Percentiles rank a stretch among this genome's conserved stretches.
Evolutionary conservation across 2,888 invertebrate genomes (phyloP).

Genomic region (Heliconius cydno): DNA sequence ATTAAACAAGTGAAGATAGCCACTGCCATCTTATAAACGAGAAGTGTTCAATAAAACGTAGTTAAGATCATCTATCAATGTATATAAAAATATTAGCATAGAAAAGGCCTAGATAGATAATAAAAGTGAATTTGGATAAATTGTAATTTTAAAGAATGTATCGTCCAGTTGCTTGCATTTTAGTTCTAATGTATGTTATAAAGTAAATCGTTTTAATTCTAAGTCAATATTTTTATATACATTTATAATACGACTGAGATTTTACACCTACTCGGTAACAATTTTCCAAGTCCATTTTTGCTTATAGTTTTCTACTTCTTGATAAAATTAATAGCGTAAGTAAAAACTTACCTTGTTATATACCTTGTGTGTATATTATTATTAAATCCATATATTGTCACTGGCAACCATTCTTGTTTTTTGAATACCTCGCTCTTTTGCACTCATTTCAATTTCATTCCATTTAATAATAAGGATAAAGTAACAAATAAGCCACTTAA

Average conservation of each 20-base stretch:
- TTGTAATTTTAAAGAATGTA: not conserved
- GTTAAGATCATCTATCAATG: slow-evolving; percentile 6
- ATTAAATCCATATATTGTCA: not conserved
- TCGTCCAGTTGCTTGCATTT: slow-evolving; percentile 26
- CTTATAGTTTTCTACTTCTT: not conserved
- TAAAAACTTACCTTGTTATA: not conserved
- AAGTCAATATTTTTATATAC: slow-evolving; percentile 32
- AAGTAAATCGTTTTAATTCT: slow-evolving; percentile 9
- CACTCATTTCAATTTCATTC: slow-evolving; percentile 35
- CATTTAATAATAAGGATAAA: slow-evolving; percentile 9
- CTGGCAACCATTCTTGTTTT: slow-evolving; percentile 7
- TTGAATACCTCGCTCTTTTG: not conserved
- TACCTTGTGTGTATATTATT: not conserved
- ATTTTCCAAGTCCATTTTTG: slow-evolving; percentile 8
- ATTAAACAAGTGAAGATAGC: slow-evolving; percentile 17
- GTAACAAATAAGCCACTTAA: slow-evolving; percentile 21
- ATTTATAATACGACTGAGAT: slow-evolving; percentile 9
- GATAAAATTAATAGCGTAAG: not conserved
- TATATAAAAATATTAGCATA: slow-evolving; percentile 28
- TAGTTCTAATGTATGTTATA: slow-evolving; percentile 14
- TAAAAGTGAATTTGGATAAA: slow-evolving; percentile 23
- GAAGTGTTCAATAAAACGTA: slow-evolving; percentile 13
- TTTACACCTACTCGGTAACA: slow-evolving; percentile 18
- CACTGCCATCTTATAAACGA: slow-evolving; percentile 6
- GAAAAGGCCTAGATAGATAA: slow-evolving; percentile 32